phyloP scores from a whole-genome alignment of 2,113 vertebrate genomes.

The Sula dactylatra region DNA sequence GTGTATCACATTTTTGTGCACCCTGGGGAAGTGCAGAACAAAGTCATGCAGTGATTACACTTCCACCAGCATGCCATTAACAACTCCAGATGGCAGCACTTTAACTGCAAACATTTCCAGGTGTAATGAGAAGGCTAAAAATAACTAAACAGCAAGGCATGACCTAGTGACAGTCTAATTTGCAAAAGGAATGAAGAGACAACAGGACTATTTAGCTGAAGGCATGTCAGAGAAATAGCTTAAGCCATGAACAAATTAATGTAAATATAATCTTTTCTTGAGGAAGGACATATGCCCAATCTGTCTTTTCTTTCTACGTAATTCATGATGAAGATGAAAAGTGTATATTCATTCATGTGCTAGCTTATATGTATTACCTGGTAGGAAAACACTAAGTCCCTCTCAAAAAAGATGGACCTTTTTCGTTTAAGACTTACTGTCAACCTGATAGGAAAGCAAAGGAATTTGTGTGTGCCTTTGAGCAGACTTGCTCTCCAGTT shows the following conservation, averaged over 20 bases:
- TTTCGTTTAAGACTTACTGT: background rate
- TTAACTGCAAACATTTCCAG: constrained; percentile 58
- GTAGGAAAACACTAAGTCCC: background rate
- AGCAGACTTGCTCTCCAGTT: background rate
- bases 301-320: background rate
- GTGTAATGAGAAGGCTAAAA: constrained; percentile 58
- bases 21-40: constrained; percentile 44
- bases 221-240: background rate
- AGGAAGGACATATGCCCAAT: background rate
- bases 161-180: constrained; percentile 46
- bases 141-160: constrained; percentile 45
- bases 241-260: background rate
- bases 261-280: background rate
- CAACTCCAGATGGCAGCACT: constrained; percentile 71
- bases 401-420: background rate
- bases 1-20: constrained; percentile 48
- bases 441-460: background rate
- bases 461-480: background rate
- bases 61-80: constrained; percentile 63
- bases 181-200: constrained; percentile 24
- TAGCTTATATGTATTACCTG: background rate
- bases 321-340: background rate
- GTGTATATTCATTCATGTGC: background rate
- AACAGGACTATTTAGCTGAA: background rate
- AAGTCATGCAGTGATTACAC: constrained; percentile 57